Conservation (phyloP, 2,113 vertebrate genomes). For the Cynopterus brachyotis region DNA sequence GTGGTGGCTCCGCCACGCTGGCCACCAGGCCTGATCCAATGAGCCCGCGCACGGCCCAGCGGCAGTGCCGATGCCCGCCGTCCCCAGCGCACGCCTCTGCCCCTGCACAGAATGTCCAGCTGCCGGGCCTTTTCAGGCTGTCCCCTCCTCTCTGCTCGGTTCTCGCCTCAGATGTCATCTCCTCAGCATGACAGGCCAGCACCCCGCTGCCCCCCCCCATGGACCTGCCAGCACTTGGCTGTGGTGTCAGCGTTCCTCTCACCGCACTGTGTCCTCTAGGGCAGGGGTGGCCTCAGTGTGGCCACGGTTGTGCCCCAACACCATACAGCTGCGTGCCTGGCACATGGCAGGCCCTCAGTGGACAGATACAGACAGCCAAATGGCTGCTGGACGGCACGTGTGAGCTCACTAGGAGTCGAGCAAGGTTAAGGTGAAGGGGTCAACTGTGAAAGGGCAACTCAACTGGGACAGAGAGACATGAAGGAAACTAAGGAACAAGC, state of each 20-base stretch:
- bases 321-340: neutral
- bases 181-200: neutral
- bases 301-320: neutral
- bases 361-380: neutral
- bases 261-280: neutral
- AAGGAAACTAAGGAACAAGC: neutral
- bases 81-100: too few relatives aligned
- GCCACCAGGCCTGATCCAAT: neutral
- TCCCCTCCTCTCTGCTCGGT: neutral
- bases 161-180: neutral
- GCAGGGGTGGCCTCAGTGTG: neutral
- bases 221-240: neutral
- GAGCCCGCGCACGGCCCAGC: too few relatives aligned
- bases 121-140: neutral
- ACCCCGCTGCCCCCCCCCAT: neutral
- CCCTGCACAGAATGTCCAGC: neutral
- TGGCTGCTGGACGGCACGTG: rapidly evolving
- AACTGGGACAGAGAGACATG: neutral
- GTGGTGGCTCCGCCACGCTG: neutral
- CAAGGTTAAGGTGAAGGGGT: neutral
- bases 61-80: too few relatives aligned
- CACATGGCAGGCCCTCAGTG: neutral
- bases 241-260: too few relatives aligned
- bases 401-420: neutral
- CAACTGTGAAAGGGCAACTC: neutral